Percentiles rank a stretch among this genome's conserved stretches.
phyloP scores from a whole-genome alignment of 2,888 invertebrate species.

The Heteromyza rotundicornis region DNA sequence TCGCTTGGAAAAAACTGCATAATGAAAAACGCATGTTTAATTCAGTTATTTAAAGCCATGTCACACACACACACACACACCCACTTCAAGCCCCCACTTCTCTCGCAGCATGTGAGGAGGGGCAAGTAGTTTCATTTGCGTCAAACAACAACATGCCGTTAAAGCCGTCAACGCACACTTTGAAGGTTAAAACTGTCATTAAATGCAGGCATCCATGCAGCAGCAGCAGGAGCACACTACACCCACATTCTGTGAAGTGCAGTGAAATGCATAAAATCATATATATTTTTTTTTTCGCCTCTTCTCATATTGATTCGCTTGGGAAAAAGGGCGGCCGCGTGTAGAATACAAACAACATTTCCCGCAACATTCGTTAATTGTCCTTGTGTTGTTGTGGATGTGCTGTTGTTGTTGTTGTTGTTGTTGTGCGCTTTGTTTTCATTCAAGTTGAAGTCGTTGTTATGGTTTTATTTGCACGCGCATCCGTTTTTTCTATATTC shows the following conservation, averaged over 20 bases:
- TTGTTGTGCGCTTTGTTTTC: neutral
- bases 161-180: neutral
- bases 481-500: neutral
- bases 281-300: no score
- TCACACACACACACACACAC: no score
- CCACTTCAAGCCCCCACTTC: no score
- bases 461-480: neutral
- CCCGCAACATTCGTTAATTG: neutral
- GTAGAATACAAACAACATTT: neutral
- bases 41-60: no score
- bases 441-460: neutral
- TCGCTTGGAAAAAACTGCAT: no score
- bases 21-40: no score
- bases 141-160: no score
- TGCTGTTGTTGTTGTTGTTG: neutral
- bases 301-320: no score
- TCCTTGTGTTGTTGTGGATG: conserved; percentile 5
- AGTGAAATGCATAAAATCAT: neutral
- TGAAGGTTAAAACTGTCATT: neutral
- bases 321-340: no score
- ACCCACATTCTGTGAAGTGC: neutral
- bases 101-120: no score
- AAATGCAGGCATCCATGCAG: neutral
- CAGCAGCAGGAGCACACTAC: no score
- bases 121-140: no score